A percentile compares a stretch with the other conserved stretches of the same genome.
Conservation (phyloP, 2,888 invertebrate species). For the Leucozona laternaria region DNA sequence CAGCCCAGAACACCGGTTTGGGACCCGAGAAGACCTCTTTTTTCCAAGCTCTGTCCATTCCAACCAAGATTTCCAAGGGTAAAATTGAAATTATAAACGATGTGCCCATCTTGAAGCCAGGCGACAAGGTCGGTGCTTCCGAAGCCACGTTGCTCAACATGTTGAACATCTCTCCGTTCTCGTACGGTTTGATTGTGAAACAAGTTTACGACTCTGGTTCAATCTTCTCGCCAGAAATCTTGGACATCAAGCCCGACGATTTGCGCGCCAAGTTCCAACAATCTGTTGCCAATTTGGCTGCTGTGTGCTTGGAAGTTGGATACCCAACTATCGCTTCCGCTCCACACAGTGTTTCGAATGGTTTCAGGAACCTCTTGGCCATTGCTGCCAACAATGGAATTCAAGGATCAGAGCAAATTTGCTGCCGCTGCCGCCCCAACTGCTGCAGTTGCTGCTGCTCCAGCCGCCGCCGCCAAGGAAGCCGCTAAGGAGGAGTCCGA, state of each 20-base stretch:
- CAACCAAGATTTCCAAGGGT: conserved; percentile 99
- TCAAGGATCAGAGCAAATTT: conserved; percentile 99
- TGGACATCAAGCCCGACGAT: conserved; percentile 99
- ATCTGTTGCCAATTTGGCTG: conserved; percentile 97
- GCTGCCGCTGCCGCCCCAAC: conserved; percentile 87
- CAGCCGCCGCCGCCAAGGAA: conserved; percentile 87
- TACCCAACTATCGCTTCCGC: conserved; percentile 99
- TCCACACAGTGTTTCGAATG: conserved; percentile 98
- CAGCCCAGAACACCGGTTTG: conserved; percentile 99
- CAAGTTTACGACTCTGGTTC: conserved; percentile 99
- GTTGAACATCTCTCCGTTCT: conserved; percentile 99
- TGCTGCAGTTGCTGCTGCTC: conserved; percentile 86
- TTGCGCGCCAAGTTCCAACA: conserved; percentile 94
- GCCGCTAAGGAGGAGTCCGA: conserved; percentile 93
- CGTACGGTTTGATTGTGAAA: conserved; percentile 97
- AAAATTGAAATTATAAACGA: conserved; percentile 99
- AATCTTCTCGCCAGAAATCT: conserved; percentile 97
- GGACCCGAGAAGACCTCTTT: conserved; percentile 99
- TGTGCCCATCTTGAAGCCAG: conserved; percentile 95
- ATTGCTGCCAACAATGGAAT: conserved; percentile 97
- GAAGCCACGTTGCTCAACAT: conserved; percentile 99
- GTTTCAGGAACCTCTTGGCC: conserved; percentile 98
- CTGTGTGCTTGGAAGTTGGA: conserved; percentile 95
- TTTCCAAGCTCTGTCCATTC: conserved; percentile 99
- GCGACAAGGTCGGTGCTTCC: conserved; percentile 99